Conservation (phyloP, 2,797 vertebrate genomes). For the Ficedula albicollis region DNA sequence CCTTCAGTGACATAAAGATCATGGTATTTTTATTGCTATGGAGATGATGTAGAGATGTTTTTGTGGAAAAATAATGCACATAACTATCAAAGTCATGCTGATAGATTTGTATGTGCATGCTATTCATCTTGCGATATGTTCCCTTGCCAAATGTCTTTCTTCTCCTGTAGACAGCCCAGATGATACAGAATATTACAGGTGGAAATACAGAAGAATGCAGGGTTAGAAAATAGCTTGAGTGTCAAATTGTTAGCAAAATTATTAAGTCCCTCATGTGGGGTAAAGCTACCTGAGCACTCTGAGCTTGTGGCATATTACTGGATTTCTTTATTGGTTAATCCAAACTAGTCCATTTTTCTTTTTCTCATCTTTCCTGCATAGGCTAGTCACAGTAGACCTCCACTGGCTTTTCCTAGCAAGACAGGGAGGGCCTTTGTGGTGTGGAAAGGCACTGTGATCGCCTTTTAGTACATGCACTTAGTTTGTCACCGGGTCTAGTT, state of each 20-base stretch:
- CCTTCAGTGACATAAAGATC: background rate
- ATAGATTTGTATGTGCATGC: background rate
- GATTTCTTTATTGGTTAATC: background rate
- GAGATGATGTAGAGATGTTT: background rate
- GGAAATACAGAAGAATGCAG: background rate
- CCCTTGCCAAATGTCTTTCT: background rate
- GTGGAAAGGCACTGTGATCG: background rate
- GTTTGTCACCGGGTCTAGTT: background rate
- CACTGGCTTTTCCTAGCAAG: background rate
- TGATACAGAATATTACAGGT: background rate
- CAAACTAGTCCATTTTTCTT: background rate
- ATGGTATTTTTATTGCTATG: background rate
- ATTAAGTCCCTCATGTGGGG: background rate
- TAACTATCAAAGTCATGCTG: background rate
- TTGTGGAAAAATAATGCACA: background rate
- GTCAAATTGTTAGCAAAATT: background rate
- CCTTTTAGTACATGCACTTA: rapidly evolving
- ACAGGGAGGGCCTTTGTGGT: background rate
- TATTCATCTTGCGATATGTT: background rate
- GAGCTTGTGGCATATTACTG: background rate
- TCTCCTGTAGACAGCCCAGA: background rate
- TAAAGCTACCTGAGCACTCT: background rate
- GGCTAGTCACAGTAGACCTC: background rate
- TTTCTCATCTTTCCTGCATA: background rate
- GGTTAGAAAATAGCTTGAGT: background rate